These are phyloP conservation scores for Erannis defoliaria DNA, from an alignment of 2,888 invertebrate species.

Conservation along the genomic window DNA sequence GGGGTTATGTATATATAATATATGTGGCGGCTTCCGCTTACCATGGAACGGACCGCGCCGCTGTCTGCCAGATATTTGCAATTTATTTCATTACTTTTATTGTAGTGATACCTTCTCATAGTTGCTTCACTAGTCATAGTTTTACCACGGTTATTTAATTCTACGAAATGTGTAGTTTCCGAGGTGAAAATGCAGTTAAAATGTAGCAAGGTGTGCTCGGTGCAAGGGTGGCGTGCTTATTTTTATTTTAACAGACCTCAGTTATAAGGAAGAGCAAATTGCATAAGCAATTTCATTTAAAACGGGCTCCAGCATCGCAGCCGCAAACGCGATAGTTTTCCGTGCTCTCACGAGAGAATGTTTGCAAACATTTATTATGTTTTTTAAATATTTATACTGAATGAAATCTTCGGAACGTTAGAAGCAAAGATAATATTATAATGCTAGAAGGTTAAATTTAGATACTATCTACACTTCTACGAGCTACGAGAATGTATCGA, in stretches of 20 bases:
- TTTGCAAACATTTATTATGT: conserved; percentile 44
- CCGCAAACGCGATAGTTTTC: conserved; percentile 40
- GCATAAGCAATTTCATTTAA: conserved; percentile 47
- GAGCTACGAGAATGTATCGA: too few relatives aligned
- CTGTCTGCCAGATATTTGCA: too few relatives aligned
- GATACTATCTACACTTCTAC: background rate
- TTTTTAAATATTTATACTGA: conserved; percentile 46
- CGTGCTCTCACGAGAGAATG: conserved; percentile 40
- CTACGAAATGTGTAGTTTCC: conserved; percentile 15
- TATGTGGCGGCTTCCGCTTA: too few relatives aligned
- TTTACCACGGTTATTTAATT: conserved; percentile 15
- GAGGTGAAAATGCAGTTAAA: conserved; percentile 22
- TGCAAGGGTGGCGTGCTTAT: conserved; percentile 4
- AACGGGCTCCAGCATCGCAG: conserved; percentile 36
- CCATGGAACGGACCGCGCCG: too few relatives aligned
- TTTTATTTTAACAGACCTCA: conserved; percentile 27
- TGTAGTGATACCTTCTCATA: background rate
- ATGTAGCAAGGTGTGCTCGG: conserved; percentile 23
- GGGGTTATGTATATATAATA: too few relatives aligned
- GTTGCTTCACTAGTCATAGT: conserved; percentile 7
- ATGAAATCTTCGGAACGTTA: conserved; percentile 49
- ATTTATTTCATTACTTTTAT: conserved; percentile 14
- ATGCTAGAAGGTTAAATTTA: conserved; percentile 51
- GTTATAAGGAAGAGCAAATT: conserved; percentile 45
- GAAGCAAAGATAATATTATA: too few relatives aligned